phyloP scores from a whole-genome alignment of 92 coral and sea anemone species.

The Actinostola sp. region DNA sequence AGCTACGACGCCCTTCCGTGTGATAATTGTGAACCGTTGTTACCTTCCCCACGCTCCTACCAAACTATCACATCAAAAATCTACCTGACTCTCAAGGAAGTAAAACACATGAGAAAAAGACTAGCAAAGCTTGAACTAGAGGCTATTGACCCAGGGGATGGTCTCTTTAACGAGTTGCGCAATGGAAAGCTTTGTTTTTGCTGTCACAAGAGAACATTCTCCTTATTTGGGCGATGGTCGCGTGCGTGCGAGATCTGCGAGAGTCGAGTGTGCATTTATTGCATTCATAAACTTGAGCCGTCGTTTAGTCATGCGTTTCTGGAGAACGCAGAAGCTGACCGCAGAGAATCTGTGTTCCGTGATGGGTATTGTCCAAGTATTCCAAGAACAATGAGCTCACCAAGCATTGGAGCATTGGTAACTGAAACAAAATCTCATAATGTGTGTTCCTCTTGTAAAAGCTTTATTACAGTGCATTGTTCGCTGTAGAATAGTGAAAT shows the following conservation, averaged over 20 bases:
- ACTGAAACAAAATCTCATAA: slow-evolving; percentile 62
- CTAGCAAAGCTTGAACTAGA: slow-evolving; percentile 74
- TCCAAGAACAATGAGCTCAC: slow-evolving; percentile 29
- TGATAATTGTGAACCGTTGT: slow-evolving; percentile 66
- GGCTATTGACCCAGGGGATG: slow-evolving; percentile 67
- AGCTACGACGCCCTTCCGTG: slow-evolving; percentile 37
- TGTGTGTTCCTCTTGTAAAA: slow-evolving; percentile 76
- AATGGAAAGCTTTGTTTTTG: slow-evolving; percentile 79
- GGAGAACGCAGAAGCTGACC: slow-evolving; percentile 58
- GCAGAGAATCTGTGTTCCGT: slow-evolving; percentile 79
- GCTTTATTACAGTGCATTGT: slow-evolving; percentile 76
- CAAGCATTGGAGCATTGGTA: slow-evolving; percentile 52
- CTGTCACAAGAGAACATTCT: slow-evolving; percentile 75
- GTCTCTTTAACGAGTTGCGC: slow-evolving; percentile 49
- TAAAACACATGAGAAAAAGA: slow-evolving; percentile 81
- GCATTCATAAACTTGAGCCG: slow-evolving; percentile 62
- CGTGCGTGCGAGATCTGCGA: slow-evolving; percentile 84
- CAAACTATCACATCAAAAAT: slow-evolving; percentile 76
- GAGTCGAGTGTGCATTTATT: slow-evolving; percentile 66
- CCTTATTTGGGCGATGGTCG: slow-evolving; percentile 87
- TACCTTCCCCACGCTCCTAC: slow-evolving; percentile 75
- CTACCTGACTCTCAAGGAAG: slow-evolving; percentile 77
- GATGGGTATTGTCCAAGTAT: slow-evolving; percentile 81
- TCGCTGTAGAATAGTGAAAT: too few relatives aligned
- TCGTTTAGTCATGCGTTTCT: slow-evolving; percentile 78